A percentile compares a stretch with the other conserved stretches of the same genome.
phyloP scores from a whole-genome alignment of 2,797 vertebrate genomes.

The Acomys russatus region DNA sequence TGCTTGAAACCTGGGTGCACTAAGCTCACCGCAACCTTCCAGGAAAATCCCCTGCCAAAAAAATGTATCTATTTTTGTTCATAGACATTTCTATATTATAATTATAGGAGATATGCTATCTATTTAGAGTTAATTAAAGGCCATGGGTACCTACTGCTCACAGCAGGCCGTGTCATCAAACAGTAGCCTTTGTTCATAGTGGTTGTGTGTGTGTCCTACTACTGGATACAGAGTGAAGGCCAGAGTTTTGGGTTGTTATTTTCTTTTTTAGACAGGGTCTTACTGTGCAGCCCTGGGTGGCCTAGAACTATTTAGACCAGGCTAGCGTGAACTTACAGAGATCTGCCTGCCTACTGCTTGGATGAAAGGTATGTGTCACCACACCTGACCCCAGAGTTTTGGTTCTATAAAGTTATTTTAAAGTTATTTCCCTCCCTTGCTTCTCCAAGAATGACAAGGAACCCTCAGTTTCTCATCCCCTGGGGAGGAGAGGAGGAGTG shows the following conservation, averaged over 20 bases:
- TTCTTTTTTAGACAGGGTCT: background rate
- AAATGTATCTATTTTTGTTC: constrained; percentile 64
- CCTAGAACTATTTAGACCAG: background rate
- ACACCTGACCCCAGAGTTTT: background rate
- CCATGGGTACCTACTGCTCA: background rate
- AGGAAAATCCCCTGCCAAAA: constrained; percentile 3
- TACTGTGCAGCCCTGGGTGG: background rate
- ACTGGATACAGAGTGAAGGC: background rate
- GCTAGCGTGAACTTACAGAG: background rate
- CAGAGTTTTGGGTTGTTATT: background rate
- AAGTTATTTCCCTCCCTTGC: background rate
- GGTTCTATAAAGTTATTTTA: background rate
- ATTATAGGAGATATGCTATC: constrained; percentile 65
- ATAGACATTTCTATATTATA: constrained; percentile 71
- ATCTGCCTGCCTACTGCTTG: background rate
- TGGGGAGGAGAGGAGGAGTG: background rate
- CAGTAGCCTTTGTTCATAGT: background rate
- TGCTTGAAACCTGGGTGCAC: background rate
- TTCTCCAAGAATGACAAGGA: background rate
- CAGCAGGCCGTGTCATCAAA: background rate
- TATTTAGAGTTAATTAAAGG: constrained; percentile 79
- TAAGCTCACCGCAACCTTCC: background rate
- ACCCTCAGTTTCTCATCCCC: background rate
- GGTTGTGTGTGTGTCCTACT: background rate
- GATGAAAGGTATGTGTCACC: background rate